Percentiles rank a stretch among this genome's conserved stretches.
These are phyloP conservation scores for Platysternon megacephalum DNA, from an alignment of 2,113 vertebrate genomes.

Conservation along the genomic window DNA sequence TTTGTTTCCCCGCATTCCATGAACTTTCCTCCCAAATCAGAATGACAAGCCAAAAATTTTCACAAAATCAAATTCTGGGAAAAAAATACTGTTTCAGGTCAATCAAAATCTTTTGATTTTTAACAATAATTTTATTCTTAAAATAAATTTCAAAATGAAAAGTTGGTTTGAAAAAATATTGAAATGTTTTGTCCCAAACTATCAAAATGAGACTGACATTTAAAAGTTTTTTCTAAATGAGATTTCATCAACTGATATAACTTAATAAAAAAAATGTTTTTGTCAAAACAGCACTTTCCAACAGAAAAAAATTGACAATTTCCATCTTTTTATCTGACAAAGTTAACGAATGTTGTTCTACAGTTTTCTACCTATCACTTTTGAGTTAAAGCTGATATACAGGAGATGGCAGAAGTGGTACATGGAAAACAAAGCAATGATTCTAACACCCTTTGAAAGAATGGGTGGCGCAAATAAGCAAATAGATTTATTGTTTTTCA, in stretches of 20 bases:
- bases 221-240: neutral
- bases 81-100: neutral
- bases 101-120: neutral
- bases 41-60: neutral
- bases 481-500: neutral
- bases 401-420: conserved; percentile 66
- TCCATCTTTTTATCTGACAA: neutral
- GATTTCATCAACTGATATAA: neutral
- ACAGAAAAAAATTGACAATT: neutral
- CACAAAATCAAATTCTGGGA: neutral
- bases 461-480: conserved; percentile 23
- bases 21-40: neutral
- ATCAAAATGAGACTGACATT: neutral
- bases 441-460: conserved; percentile 35
- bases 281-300: neutral
- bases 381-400: conserved; percentile 45
- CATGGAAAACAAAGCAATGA: conserved; percentile 27
- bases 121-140: neutral
- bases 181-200: neutral
- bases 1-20: no score
- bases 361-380: neutral
- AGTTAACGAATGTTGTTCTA: neutral
- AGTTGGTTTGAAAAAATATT: neutral
- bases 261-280: neutral
- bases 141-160: neutral